These are phyloP conservation scores for Protodeltote pygarga DNA, from an alignment of 2,888 invertebrate species.

Conservation along the genomic window DNA sequence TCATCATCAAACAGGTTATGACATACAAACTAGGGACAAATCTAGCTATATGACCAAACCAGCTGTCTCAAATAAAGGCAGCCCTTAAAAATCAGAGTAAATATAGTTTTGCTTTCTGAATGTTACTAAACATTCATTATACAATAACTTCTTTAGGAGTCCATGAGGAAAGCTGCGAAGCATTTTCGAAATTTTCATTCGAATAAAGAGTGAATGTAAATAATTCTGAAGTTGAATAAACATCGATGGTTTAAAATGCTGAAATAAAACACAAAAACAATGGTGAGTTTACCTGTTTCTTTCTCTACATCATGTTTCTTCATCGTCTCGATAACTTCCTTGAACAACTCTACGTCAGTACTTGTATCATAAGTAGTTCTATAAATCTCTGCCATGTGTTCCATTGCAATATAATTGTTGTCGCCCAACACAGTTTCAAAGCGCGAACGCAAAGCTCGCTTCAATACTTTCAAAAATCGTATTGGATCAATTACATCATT, in stretches of 20 bases:
- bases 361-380: background rate
- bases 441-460: slow-evolving; percentile 18
- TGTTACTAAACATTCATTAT: too few relatives aligned
- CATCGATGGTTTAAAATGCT: background rate
- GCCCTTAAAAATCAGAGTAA: too few relatives aligned
- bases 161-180: too few relatives aligned
- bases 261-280: slow-evolving; percentile 15
- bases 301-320: background rate
- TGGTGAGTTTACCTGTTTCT: slow-evolving; percentile 25
- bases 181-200: too few relatives aligned
- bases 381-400: slow-evolving; percentile 18
- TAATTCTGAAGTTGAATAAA: too few relatives aligned
- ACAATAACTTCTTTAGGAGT: too few relatives aligned
- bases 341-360: slow-evolving; percentile 8
- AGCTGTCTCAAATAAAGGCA: too few relatives aligned
- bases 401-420: slow-evolving; percentile 2
- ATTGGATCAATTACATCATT: background rate
- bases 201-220: too few relatives aligned
- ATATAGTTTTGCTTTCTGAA: too few relatives aligned
- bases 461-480: slow-evolving; percentile 1
- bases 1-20: too few relatives aligned
- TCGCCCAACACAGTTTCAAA: slow-evolving; percentile 15
- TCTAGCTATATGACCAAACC: too few relatives aligned
- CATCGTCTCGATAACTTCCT: slow-evolving; percentile 7
- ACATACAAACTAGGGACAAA: too few relatives aligned